phyloP scores from a whole-genome alignment of 2,888 invertebrate species.

The Tiphia femorata region DNA sequence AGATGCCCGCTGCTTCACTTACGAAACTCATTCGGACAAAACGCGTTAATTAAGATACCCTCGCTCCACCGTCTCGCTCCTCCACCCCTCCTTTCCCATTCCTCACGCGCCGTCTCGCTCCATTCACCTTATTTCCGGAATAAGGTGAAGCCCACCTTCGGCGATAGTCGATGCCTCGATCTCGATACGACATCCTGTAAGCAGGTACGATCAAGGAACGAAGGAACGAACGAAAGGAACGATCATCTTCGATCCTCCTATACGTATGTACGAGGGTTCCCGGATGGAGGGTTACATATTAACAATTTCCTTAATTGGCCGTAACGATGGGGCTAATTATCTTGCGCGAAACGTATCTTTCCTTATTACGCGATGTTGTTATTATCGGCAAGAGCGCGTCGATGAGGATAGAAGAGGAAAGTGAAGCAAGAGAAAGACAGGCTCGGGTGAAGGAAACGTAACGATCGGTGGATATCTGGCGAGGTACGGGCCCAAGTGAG shows the following conservation, averaged over 20 bases:
- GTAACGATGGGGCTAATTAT: neutral
- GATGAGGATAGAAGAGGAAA: too few relatives aligned
- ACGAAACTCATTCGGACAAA: too few relatives aligned
- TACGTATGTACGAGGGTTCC: neutral
- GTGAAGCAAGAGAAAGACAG: too few relatives aligned
- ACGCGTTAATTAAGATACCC: slow-evolving; percentile 1
- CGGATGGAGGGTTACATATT: neutral
- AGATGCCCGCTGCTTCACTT: neutral
- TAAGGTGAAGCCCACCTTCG: too few relatives aligned
- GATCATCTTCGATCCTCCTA: neutral
- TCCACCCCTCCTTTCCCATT: too few relatives aligned
- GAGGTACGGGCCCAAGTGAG: slow-evolving; percentile 8
- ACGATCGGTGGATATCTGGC: neutral
- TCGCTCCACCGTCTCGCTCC: too few relatives aligned
- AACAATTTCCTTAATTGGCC: slow-evolving; percentile 1
- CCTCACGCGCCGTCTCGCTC: too few relatives aligned
- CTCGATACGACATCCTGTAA: neutral
- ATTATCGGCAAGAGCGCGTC: too few relatives aligned
- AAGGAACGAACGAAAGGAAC: too few relatives aligned
- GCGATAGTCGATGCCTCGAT: neutral
- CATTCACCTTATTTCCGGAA: neutral
- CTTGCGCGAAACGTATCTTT: neutral
- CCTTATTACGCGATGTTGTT: neutral
- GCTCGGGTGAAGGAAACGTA: neutral
- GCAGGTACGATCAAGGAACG: too few relatives aligned